Conservation (phyloP, 2,113 vertebrate genomes). For the Raja brachyura region DNA sequence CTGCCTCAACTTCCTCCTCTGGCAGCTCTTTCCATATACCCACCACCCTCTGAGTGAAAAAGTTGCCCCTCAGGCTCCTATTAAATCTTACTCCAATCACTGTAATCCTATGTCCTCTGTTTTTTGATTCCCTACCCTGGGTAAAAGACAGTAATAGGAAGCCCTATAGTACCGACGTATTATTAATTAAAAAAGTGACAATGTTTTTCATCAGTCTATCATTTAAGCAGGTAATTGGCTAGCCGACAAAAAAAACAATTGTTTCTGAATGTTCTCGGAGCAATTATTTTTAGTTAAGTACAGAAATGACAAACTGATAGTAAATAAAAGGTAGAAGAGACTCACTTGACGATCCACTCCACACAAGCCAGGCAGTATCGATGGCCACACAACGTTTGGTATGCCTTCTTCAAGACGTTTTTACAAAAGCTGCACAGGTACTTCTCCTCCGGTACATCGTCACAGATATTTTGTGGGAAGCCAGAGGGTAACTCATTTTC, state of each 20-base stretch:
- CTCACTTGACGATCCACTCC: constrained; percentile 64
- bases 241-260: neutral
- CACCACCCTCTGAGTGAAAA: too few relatives aligned
- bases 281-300: neutral
- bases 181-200: neutral
- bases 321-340: constrained; percentile 9
- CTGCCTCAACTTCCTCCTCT: too few relatives aligned
- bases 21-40: too few relatives aligned
- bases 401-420: constrained; percentile 57
- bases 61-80: too few relatives aligned
- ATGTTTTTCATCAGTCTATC: neutral
- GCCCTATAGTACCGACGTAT: too few relatives aligned
- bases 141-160: too few relatives aligned
- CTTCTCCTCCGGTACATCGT: constrained; percentile 53
- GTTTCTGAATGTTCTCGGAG: neutral
- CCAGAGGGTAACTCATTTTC: constrained; percentile 69
- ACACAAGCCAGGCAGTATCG: constrained; percentile 60
- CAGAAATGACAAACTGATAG: constrained; percentile 25
- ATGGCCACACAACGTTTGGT: constrained; percentile 57
- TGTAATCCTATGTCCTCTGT: too few relatives aligned
- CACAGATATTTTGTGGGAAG: constrained; percentile 57
- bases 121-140: too few relatives aligned
- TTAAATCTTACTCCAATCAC: too few relatives aligned
- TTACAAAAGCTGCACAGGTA: constrained; percentile 61
- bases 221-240: neutral